Conservation (phyloP, 2,797 vertebrate genomes). For the Acanthurus tractus region DNA sequence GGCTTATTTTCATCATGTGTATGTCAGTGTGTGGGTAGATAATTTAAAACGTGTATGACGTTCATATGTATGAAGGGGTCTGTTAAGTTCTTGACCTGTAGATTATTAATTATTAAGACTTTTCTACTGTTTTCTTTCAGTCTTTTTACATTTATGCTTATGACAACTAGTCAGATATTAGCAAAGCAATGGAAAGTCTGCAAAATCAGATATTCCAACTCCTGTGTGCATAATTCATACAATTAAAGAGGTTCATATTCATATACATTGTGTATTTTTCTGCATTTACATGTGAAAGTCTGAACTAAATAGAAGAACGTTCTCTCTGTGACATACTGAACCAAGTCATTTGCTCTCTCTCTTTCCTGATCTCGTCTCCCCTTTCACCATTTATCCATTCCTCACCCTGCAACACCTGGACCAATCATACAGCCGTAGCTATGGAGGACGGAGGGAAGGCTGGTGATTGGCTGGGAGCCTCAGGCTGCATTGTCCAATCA, state of each 20-base stretch:
- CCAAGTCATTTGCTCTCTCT: conserved; percentile 31
- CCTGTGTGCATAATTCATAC: neutral
- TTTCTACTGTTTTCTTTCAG: neutral
- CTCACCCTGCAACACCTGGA: conserved; percentile 86
- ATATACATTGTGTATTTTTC: neutral
- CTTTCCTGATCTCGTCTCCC: conserved; percentile 30
- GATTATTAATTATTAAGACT: neutral
- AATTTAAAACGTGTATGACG: neutral
- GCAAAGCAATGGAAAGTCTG: neutral
- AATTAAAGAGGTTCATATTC: neutral
- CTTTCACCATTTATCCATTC: conserved; percentile 57
- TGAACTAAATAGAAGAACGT: neutral
- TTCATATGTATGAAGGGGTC: conserved; percentile 2
- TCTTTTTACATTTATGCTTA: neutral
- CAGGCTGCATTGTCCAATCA: conserved; percentile 75
- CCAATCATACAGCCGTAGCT: conserved; percentile 80
- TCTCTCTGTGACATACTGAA: conserved; percentile 39
- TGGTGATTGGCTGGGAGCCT: conserved; percentile 77
- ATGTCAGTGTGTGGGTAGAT: conserved; percentile 6
- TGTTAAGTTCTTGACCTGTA: conserved; percentile 5
- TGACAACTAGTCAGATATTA: neutral
- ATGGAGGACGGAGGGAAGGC: conserved; percentile 67
- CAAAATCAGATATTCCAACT: neutral
- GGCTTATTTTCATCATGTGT: conserved; percentile 20
- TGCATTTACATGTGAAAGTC: conserved; percentile 3